phyloP scores from a whole-genome alignment of 2,888 invertebrate species.

The Philhelius pedissequus region DNA sequence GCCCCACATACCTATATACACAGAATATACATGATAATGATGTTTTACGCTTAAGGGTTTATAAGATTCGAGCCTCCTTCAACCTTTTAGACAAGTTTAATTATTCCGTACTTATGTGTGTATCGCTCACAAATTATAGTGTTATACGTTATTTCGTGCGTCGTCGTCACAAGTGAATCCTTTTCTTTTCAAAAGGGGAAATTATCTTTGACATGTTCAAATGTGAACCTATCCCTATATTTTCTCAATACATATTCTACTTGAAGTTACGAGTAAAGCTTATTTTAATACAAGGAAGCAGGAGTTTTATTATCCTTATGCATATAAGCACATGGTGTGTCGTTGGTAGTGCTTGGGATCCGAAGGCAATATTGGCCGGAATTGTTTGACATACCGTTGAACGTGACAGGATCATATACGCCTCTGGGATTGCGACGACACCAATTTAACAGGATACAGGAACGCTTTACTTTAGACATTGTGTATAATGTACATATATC shows the following conservation, averaged over 20 bases:
- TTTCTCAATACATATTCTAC: constrained; percentile 3
- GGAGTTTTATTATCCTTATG: constrained; percentile 7
- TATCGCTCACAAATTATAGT: constrained; percentile 60
- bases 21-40: background rate
- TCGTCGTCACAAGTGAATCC: constrained; percentile 32
- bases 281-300: constrained; percentile 14
- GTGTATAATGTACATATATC: constrained; percentile 17
- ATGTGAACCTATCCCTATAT: constrained; percentile 14
- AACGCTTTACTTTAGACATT: constrained; percentile 33
- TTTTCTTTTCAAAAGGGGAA: constrained; percentile 52
- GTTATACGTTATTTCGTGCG: constrained; percentile 55
- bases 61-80: background rate
- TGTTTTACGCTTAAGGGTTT: constrained; percentile 12
- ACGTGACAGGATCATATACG: constrained; percentile 57
- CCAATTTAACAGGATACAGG: constrained; percentile 48
- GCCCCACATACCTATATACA: background rate
- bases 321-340: constrained; percentile 16
- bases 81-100: constrained; percentile 55
- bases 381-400: constrained; percentile 37
- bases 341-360: constrained; percentile 1
- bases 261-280: constrained; percentile 48
- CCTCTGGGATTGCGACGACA: constrained; percentile 50
- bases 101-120: constrained; percentile 60
- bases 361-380: constrained; percentile 44
- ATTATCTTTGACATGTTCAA: constrained; percentile 60